Evolutionary conservation across 2,797 vertebrate genomes (phyloP).

Genomic region (Cottoperca gobio): DNA sequence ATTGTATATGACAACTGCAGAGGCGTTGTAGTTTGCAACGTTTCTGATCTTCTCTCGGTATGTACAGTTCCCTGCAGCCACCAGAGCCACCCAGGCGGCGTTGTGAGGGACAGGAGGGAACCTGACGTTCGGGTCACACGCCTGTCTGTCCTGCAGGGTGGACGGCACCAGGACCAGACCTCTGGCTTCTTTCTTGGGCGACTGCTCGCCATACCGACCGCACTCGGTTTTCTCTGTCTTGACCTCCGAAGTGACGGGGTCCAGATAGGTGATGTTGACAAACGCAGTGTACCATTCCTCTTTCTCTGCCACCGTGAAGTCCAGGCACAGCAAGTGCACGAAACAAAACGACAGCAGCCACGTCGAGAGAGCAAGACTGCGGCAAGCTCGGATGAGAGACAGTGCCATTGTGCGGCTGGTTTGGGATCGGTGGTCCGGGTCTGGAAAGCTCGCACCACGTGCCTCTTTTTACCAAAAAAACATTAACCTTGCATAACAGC

Average conservation of each 20-base stretch:
- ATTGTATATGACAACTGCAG: conserved; percentile 96
- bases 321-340: conserved; percentile 95
- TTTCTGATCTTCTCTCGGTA: conserved; percentile 93
- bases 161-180: conserved; percentile 89
- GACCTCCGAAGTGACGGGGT: conserved; percentile 87
- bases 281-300: conserved; percentile 99
- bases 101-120: conserved; percentile 83
- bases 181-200: conserved; percentile 93
- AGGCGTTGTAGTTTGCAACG: conserved; percentile 91
- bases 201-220: conserved; percentile 96
- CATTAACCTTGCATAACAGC: neutral
- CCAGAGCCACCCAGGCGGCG: conserved; percentile 92
- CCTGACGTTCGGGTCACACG: conserved; percentile 89
- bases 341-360: conserved; percentile 97
- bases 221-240: conserved; percentile 94
- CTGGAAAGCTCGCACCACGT: conserved; percentile 9
- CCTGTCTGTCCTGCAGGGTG: conserved; percentile 86
- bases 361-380: conserved; percentile 96
- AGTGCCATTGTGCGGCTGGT: conserved; percentile 83
- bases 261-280: conserved; percentile 95
- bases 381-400: conserved; percentile 93
- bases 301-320: conserved; percentile 97
- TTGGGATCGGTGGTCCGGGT: conserved; percentile 53
- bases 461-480: neutral
- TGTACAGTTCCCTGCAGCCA: conserved; percentile 93